Evolutionary conservation across 1,140 invertebrate species (phyloP), one percentile per base, ranked within the genome.

Genomic region (Zeugodacus cucurbitae): DNA sequence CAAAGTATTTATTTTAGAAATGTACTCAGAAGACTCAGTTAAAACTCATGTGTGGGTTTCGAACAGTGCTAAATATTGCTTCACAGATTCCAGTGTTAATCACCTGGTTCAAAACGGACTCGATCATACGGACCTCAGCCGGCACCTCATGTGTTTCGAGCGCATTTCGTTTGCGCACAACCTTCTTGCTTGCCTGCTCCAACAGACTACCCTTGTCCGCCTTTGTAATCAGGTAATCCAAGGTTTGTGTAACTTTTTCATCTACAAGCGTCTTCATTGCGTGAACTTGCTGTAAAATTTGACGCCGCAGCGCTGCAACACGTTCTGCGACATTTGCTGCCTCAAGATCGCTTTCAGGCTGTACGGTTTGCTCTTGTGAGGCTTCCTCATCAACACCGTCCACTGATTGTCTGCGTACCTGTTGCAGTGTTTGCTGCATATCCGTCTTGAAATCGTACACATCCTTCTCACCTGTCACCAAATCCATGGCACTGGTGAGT

Each of bases 81-180:
- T 54, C 11, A 17, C 14, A 54, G 20, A 11, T 20, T 11, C 48
- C 14, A 48, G 26, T 48, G 4, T 32, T 29, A 82, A 87, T 88
- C 34, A 92, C 92, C 91, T 93, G 90, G 6, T 89, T 88, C 32
- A 92, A 22, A 22, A 92, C 90, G 11, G 92, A 91, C 32, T 92
- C 91, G n/a, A 91, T 89, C 26, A 90, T 70, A 20, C 89, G 89
- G 67, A 90, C 89, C 58, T 90, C 89, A n/a, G 87, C 87, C 4
- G 90, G 89, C 41, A 44, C 58, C 64, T 34, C 67, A 14, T 3
- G 54, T 29, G 41, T 85, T 6, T 74, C 87, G 37, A 82, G 6
- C 22, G 64, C 67, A 70, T 89, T 87, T 7, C 91, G 88, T 29
- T 91, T 92, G 1, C 88, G 89, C 5, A 91, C 17, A 1, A 90